phyloP scores from a whole-genome alignment of 2,888 invertebrate genomes.

The Ischnus inquisitorius region DNA sequence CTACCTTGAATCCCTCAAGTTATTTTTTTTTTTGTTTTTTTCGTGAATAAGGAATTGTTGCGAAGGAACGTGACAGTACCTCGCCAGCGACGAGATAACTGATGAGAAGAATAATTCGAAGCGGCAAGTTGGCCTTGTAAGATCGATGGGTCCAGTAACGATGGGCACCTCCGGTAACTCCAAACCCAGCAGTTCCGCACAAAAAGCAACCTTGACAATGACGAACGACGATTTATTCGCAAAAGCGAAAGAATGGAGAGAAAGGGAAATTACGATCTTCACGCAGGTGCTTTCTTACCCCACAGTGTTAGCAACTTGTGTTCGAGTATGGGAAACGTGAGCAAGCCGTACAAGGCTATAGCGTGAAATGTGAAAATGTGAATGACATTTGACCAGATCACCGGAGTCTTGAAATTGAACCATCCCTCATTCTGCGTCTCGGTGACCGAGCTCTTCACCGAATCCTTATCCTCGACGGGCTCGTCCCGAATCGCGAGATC shows the following conservation, averaged over 20 bases:
- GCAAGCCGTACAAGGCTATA: constrained; percentile 57
- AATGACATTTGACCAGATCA: constrained; percentile 58
- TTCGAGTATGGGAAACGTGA: constrained; percentile 45
- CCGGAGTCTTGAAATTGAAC: constrained; percentile 57
- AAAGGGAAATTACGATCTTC: neutral
- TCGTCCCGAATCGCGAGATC: constrained; percentile 40
- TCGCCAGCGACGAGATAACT: constrained; percentile 90
- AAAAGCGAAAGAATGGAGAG: neutral
- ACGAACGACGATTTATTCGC: neutral
- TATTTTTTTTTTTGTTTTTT: neutral
- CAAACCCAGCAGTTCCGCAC: constrained; percentile 88
- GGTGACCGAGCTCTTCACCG: neutral
- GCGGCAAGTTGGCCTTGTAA: constrained; percentile 89
- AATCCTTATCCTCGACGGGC: constrained; percentile 1
- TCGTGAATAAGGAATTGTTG: neutral
- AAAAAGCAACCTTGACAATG: constrained; percentile 73
- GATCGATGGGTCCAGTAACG: constrained; percentile 90
- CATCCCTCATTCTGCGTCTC: constrained; percentile 41
- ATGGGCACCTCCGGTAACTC: constrained; percentile 90
- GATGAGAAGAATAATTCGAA: constrained; percentile 87
- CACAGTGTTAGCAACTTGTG: constrained; percentile 63
- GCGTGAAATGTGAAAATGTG: constrained; percentile 57
- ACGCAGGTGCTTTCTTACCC: constrained; percentile 46
- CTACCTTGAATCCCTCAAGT: too few relatives aligned
- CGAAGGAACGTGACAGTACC: constrained; percentile 85